Conservation (phyloP, 2,888 invertebrate species). For the Thereva nobilitata region DNA sequence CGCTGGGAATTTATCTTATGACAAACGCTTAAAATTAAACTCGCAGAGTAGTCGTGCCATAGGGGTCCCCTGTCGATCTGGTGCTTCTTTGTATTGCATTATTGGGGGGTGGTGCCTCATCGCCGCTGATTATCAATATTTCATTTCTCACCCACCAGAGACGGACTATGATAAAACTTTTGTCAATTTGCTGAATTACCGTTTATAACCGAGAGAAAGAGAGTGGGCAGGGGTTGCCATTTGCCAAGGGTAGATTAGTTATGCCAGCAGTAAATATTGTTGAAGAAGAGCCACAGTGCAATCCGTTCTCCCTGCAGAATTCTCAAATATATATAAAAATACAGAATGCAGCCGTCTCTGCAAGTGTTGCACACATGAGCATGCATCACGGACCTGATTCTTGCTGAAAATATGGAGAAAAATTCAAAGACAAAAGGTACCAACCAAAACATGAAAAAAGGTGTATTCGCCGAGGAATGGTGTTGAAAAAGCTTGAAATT, state of each 20-base stretch:
- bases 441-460: not conserved
- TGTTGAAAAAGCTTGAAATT: conserved; percentile 9
- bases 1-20: conserved; percentile 38
- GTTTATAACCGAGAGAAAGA: too few relatives aligned
- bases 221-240: too few relatives aligned
- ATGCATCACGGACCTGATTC: conserved; percentile 25
- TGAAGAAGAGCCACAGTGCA: too few relatives aligned
- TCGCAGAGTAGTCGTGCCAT: conserved; percentile 17
- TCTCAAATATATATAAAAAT: too few relatives aligned
- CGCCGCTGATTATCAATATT: conserved; percentile 36
- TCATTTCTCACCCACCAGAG: conserved; percentile 14
- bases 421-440: conserved; percentile 12
- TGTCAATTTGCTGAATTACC: too few relatives aligned
- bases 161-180: not conserved
- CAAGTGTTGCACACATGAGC: conserved; percentile 9
- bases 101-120: conserved; percentile 25
- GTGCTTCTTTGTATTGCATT: conserved; percentile 26
- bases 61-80: conserved; percentile 21
- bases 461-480: not conserved
- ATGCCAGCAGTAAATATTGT: too few relatives aligned
- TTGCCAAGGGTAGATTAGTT: too few relatives aligned
- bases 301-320: not conserved
- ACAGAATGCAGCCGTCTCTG: too few relatives aligned
- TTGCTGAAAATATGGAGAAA: conserved; percentile 36
- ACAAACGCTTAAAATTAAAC: conserved; percentile 39